A percentile compares a stretch with the other conserved stretches of the same genome.
These are phyloP conservation scores for Saimiri boliviensis DNA, from an alignment of 2,113 vertebrate genomes.

Conservation along the genomic window DNA sequence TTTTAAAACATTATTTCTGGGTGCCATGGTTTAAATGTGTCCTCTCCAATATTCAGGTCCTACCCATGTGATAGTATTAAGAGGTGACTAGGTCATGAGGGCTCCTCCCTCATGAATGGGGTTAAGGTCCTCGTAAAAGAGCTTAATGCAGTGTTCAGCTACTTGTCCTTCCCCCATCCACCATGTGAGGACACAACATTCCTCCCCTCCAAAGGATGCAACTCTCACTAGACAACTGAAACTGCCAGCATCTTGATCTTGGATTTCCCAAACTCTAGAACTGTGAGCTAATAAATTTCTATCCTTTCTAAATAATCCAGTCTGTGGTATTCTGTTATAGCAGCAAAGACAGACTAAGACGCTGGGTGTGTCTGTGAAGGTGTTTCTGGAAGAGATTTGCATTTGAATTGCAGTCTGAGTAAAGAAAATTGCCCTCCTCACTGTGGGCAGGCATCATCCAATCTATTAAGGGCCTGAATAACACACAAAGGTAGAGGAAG, in stretches of 20 bases:
- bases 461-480: background rate
- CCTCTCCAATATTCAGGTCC: background rate
- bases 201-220: background rate
- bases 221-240: background rate
- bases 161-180: constrained; percentile 24
- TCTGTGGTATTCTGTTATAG: background rate
- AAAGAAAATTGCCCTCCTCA: background rate
- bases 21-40: background rate
- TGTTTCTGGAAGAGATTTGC: background rate
- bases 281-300: background rate
- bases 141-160: background rate
- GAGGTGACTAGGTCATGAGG: background rate
- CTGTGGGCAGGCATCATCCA: background rate
- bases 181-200: background rate
- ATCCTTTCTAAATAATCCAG: background rate
- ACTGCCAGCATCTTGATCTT: background rate
- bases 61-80: background rate
- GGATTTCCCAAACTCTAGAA: background rate
- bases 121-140: background rate
- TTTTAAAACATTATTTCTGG: background rate
- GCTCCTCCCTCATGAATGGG: background rate
- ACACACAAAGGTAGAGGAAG: background rate
- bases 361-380: background rate
- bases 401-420: background rate
- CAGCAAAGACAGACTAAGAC: background rate